Conservation (phyloP, 2,888 invertebrate genomes). For the Drepana falcataria region DNA sequence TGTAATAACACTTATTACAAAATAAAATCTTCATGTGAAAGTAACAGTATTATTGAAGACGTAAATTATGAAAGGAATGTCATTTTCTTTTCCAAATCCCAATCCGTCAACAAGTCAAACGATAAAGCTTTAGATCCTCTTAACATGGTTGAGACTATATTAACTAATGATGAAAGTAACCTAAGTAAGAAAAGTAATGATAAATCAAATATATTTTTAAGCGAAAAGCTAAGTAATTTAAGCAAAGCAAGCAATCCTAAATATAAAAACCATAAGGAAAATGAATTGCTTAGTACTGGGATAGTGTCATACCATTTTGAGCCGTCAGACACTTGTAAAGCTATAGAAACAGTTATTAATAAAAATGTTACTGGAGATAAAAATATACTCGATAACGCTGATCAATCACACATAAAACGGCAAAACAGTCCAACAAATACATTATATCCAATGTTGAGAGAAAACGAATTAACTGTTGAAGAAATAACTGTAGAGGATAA, state of each 20-base stretch:
- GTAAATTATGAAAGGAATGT: slow-evolving; percentile 16
- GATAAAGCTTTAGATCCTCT: slow-evolving; percentile 26
- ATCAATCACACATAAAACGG: background rate
- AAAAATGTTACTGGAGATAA: too few relatives aligned
- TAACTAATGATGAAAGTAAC: slow-evolving; percentile 15
- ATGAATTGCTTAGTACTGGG: slow-evolving; percentile 4
- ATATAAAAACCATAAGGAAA: slow-evolving; percentile 1
- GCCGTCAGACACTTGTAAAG: background rate
- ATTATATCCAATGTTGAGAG: background rate
- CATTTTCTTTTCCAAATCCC: slow-evolving; percentile 26
- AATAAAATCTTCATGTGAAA: background rate
- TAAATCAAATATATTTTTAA: background rate
- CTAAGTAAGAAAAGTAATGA: slow-evolving; percentile 2
- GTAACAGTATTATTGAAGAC: background rate
- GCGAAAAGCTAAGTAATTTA: background rate
- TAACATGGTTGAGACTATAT: slow-evolving; percentile 37
- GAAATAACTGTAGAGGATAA: background rate
- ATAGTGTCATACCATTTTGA: slow-evolving; percentile 27
- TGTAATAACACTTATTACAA: background rate
- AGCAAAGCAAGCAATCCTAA: background rate
- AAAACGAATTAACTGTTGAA: background rate
- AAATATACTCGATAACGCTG: background rate
- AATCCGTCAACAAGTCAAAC: slow-evolving; percentile 2
- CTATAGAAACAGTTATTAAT: background rate
- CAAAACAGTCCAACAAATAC: background rate